phyloP scores from a whole-genome alignment of 2,888 invertebrate species.

The Agrotis segetum region DNA sequence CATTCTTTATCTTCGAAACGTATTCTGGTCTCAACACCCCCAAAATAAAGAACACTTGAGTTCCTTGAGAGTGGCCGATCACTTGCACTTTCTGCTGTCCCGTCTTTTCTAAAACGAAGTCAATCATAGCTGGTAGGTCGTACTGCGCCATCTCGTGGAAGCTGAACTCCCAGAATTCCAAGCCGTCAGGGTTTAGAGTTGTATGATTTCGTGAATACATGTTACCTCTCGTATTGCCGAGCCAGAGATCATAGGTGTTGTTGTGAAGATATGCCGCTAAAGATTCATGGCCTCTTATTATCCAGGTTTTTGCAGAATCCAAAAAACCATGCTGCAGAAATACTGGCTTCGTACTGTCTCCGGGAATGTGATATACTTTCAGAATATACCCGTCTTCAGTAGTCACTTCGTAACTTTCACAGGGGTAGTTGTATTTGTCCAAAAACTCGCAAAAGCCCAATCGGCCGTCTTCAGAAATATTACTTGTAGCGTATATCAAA shows the following conservation, averaged over 20 bases:
- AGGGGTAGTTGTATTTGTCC: conserved; percentile 13
- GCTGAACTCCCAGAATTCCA: conserved; percentile 23
- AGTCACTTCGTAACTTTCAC: conserved; percentile 6
- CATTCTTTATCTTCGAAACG: conserved; percentile 12
- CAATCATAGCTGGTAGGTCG: conserved; percentile 27
- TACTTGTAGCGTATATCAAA: background rate
- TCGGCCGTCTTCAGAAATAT: conserved; percentile 10
- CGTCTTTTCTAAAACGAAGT: conserved; percentile 49
- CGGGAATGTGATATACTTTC: background rate
- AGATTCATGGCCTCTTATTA: conserved; percentile 11
- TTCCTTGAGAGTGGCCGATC: conserved; percentile 33
- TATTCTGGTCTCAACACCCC: conserved; percentile 14
- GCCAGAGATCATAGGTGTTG: conserved; percentile 23
- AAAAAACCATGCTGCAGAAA: conserved; percentile 10
- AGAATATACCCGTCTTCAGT: conserved; percentile 29
- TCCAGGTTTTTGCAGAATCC: conserved; percentile 17
- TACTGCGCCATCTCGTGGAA: conserved; percentile 32
- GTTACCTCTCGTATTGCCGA: conserved; percentile 29
- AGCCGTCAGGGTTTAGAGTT: conserved; percentile 8
- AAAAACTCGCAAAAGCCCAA: conserved; percentile 13
- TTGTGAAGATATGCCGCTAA: conserved; percentile 10
- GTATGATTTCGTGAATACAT: conserved; percentile 20
- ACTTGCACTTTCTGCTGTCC: conserved; percentile 28
- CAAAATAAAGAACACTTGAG: background rate
- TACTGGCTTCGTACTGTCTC: conserved; percentile 11